A percentile compares a stretch with the other conserved stretches of the same genome.
Evolutionary conservation across 64 coral and sea anemone species (phyloP).

Genomic region (Montipora cactus): DNA sequence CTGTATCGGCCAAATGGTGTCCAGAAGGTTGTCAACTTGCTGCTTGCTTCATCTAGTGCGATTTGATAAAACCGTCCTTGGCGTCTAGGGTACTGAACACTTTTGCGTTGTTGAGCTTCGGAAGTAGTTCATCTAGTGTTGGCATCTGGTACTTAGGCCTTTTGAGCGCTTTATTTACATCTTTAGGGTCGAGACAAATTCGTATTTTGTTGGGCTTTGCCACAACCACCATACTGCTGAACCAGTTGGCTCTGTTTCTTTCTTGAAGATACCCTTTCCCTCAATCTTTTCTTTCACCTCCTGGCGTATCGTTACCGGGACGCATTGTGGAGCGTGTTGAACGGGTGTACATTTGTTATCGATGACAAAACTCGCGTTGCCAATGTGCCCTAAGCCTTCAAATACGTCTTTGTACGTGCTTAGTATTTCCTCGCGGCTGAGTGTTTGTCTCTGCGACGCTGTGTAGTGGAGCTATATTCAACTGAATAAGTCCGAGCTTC

Average conservation of each 20-base stretch:
- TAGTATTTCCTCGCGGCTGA: conserved; percentile 21
- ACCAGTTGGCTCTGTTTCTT: conserved; percentile 29
- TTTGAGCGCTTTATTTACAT: conserved; percentile 49
- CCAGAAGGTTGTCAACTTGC: no score
- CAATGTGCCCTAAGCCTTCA: conserved; percentile 38
- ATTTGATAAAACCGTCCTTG: no score
- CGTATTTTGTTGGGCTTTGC: conserved; percentile 51
- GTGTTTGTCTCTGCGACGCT: neutral
- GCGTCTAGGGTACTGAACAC: conserved; percentile 9
- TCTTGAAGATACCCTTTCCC: conserved; percentile 4
- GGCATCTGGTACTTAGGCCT: conserved; percentile 57
- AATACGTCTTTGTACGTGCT: conserved; percentile 56
- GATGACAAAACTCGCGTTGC: neutral
- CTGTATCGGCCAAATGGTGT: no score
- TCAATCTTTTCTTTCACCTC: neutral
- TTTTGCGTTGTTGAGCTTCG: conserved; percentile 39
- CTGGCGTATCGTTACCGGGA: neutral
- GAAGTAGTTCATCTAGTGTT: conserved; percentile 47
- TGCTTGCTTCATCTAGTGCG: no score
- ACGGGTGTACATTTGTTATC: neutral
- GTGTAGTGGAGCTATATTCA: conserved; percentile 19
- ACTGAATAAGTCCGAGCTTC: conserved; percentile 15
- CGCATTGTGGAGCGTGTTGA: neutral
- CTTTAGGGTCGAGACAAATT: conserved; percentile 52
- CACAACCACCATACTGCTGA: conserved; percentile 25